Conservation (phyloP, 2,113 vertebrate genomes). For the Polypterus bichir region DNA sequence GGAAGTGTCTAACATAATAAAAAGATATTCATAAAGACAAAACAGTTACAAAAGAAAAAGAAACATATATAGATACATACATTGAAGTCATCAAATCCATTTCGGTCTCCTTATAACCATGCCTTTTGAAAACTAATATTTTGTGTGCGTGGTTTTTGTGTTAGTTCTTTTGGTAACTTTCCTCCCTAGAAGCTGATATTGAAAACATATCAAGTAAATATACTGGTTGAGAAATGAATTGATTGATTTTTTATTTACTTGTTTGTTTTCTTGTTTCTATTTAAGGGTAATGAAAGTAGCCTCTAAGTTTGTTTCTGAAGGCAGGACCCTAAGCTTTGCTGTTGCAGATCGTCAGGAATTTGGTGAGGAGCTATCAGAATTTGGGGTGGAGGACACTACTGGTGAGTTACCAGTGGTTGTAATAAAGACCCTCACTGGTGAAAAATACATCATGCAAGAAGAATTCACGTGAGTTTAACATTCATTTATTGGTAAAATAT, state of each 20-base stretch:
- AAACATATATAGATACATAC: too few relatives aligned
- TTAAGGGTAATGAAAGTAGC: constrained; percentile 53
- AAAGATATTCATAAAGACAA: too few relatives aligned
- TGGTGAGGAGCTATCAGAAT: constrained; percentile 48
- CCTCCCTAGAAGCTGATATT: neutral
- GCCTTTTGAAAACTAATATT: too few relatives aligned
- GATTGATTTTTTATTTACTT: too few relatives aligned
- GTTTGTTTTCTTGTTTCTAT: neutral
- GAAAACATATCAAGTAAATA: neutral
- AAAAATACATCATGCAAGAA: constrained; percentile 58
- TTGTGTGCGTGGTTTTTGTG: too few relatives aligned
- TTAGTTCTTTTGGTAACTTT: too few relatives aligned
- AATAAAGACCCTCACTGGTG: constrained; percentile 41
- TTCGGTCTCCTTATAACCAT: too few relatives aligned
- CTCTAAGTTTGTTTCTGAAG: constrained; percentile 29
- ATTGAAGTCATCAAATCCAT: too few relatives aligned
- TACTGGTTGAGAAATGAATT: neutral
- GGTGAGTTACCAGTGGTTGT: constrained; percentile 46
- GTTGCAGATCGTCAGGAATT: constrained; percentile 52
- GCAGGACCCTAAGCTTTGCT: constrained; percentile 34
- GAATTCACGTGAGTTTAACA: constrained; percentile 55
- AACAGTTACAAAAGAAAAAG: too few relatives aligned
- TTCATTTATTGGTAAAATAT: too few relatives aligned
- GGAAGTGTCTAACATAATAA: too few relatives aligned
- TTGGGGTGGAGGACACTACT: constrained; percentile 39